These are phyloP conservation scores for Cantharis rufa DNA, from an alignment of 2,888 invertebrate species.

Conservation along the genomic window DNA sequence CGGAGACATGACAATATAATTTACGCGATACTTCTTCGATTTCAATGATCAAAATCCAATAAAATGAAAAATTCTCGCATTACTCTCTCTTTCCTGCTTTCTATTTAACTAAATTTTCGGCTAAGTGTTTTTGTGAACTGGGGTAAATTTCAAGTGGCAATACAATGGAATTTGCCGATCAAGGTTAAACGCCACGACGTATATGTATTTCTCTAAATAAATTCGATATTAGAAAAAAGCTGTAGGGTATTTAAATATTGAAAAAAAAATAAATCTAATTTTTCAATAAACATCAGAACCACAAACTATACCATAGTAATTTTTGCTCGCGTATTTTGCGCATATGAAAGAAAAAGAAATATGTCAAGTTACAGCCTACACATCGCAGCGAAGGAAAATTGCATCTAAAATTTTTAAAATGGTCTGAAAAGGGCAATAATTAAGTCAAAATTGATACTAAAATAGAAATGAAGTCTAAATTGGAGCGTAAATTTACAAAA, in stretches of 20 bases:
- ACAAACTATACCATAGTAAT: background rate
- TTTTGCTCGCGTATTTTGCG: no score
- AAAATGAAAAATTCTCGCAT: constrained; percentile 1
- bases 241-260: background rate
- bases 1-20: constrained; percentile 20
- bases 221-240: background rate
- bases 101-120: background rate
- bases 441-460: background rate
- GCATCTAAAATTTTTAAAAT: background rate
- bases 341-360: background rate
- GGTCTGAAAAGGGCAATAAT: background rate
- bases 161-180: background rate
- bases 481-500: constrained; percentile 15
- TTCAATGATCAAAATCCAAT: constrained; percentile 8
- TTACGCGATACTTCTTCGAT: constrained; percentile 13
- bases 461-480: constrained; percentile 7
- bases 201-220: background rate
- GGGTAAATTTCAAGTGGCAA: background rate
- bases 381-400: background rate
- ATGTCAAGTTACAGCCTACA: background rate
- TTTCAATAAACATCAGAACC: background rate
- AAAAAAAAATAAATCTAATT: background rate
- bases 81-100: background rate
- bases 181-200: background rate
- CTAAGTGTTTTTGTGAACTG: background rate